phyloP scores from a whole-genome alignment of 2,113 vertebrate genomes.

The Noturus placidus region DNA sequence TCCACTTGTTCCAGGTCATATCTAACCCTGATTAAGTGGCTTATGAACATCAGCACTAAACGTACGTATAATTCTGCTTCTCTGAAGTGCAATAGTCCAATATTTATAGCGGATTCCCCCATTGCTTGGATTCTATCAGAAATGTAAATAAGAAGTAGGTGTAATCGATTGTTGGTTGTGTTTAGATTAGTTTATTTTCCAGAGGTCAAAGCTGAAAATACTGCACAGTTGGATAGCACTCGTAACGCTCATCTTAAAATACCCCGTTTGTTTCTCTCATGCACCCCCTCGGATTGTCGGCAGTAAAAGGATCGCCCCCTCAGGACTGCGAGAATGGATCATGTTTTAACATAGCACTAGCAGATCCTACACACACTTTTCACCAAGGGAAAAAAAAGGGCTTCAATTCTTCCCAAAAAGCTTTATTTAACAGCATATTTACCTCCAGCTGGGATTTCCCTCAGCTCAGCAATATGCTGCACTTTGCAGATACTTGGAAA shows the following conservation, averaged over 20 bases:
- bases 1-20: slow-evolving; percentile 20
- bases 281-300: slow-evolving; percentile 45
- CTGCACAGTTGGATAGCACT: slow-evolving; percentile 48
- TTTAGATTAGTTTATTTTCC: not conserved
- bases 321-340: slow-evolving; percentile 49
- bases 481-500: not conserved
- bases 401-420: not conserved
- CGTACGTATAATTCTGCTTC: not conserved
- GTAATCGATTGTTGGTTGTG: not conserved
- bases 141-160: not conserved
- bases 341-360: slow-evolving; percentile 39
- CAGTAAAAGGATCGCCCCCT: slow-evolving; percentile 50
- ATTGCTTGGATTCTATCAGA: not conserved
- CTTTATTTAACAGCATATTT: not conserved
- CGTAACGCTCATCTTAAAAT: slow-evolving; percentile 62
- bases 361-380: not conserved
- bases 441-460: not conserved
- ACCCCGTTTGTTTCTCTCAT: slow-evolving; percentile 58
- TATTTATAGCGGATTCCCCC: not conserved
- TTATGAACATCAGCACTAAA: slow-evolving; percentile 1
- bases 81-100: not conserved
- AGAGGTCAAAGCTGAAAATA: slow-evolving; percentile 34
- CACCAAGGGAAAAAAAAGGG: not conserved
- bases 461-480: not conserved
- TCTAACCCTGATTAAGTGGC: slow-evolving; percentile 17